These are phyloP conservation scores for Enteromius fasciolatus DNA, from an alignment of 2,797 vertebrate genomes.

Conservation along the genomic window DNA sequence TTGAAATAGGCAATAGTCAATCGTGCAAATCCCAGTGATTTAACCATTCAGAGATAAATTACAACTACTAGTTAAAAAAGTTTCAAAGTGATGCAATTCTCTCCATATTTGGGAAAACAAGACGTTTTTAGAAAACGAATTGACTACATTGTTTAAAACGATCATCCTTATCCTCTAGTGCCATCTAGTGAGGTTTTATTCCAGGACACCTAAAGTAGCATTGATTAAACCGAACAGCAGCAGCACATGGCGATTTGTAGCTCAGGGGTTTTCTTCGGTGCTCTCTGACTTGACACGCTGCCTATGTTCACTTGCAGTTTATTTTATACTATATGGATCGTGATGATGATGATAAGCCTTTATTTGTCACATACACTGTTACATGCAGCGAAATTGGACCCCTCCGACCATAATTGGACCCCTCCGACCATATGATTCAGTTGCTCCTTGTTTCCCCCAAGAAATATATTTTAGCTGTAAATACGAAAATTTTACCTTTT, in stretches of 20 bases:
- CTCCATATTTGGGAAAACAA: conserved; percentile 76
- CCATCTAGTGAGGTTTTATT: conserved; percentile 71
- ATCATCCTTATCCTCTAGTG: conserved; percentile 65
- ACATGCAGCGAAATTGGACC: no score
- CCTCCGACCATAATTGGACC: no score
- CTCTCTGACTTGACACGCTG: background rate
- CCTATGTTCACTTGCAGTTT: background rate
- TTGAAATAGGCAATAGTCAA: background rate
- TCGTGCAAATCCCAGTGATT: background rate
- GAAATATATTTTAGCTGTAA: background rate
- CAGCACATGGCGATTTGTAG: conserved; percentile 15
- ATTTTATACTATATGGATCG: background rate
- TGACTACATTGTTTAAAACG: conserved; percentile 29
- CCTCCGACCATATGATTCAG: no score
- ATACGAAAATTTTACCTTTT: background rate
- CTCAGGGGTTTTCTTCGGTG: background rate
- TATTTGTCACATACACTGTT: no score
- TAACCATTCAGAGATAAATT: background rate
- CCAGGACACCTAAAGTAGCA: background rate
- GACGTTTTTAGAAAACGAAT: conserved; percentile 72
- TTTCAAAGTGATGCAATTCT: conserved; percentile 73
- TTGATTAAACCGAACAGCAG: background rate
- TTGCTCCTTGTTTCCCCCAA: background rate
- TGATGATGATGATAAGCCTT: no score
- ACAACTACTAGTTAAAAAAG: background rate